Conservation (phyloP, 2,113 vertebrate species). For the Cervus canadensis region DNA sequence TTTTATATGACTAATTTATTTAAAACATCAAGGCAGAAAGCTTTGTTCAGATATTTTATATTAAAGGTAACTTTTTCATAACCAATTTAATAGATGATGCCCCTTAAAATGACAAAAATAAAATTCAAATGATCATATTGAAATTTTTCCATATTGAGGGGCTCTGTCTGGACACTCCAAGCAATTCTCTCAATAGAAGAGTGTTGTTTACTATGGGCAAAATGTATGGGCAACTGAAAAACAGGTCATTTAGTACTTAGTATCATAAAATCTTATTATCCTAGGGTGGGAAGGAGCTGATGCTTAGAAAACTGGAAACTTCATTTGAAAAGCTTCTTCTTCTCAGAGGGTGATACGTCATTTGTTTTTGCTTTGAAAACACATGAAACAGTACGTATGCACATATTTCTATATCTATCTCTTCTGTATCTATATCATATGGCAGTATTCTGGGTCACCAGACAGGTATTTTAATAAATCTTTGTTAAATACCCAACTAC, state of each 20-base stretch:
- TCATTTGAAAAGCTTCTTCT: background rate
- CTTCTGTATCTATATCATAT: background rate
- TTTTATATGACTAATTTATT: background rate
- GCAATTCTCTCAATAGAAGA: background rate
- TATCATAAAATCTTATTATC: background rate
- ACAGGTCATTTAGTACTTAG: background rate
- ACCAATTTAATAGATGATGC: background rate
- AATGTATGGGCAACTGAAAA: background rate
- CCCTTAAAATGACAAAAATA: background rate
- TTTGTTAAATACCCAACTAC: background rate
- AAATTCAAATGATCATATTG: background rate
- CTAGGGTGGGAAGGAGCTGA: background rate
- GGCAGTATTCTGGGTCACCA: background rate
- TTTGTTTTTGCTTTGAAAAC: background rate
- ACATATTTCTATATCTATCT: background rate
- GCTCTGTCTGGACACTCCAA: background rate
- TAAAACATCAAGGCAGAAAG: conserved; percentile 10
- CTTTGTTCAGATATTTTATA: background rate
- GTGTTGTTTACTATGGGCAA: background rate
- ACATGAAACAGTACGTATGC: background rate
- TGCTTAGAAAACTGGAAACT: background rate
- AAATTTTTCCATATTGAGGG: background rate
- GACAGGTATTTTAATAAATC: background rate
- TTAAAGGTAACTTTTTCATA: background rate
- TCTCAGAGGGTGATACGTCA: background rate